phyloP scores from a whole-genome alignment of 1,140 invertebrate species.

The Rhopalosiphum padi region DNA sequence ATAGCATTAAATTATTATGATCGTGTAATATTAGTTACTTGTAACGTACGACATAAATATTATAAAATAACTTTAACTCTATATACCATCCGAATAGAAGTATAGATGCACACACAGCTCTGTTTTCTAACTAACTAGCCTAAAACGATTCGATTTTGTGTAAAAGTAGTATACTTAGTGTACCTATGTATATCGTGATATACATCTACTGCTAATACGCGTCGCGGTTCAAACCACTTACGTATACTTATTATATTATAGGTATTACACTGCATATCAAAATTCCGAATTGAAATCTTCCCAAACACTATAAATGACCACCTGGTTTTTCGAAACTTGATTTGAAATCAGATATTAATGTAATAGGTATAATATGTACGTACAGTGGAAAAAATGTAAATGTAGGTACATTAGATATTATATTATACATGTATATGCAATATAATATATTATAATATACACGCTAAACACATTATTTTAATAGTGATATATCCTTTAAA shows the following conservation, averaged over 20 bases:
- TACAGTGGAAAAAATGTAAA: not conserved
- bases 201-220: not conserved
- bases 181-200: not conserved
- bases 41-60: too few species aligned
- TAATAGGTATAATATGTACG: not conserved
- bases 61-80: too few species aligned
- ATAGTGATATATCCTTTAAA: not conserved
- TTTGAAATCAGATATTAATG: not conserved
- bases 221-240: not conserved
- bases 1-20: not conserved
- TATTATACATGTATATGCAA: not conserved
- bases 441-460: slow-evolving; percentile 4
- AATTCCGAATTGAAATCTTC: not conserved
- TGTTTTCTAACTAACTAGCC: not conserved
- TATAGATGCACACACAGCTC: not conserved
- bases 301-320: not conserved
- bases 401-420: not conserved
- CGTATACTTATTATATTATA: not conserved
- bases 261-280: not conserved
- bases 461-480: not conserved
- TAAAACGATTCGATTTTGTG: not conserved
- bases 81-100: too few species aligned
- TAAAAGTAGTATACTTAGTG: not conserved
- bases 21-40: not conserved
- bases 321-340: not conserved